A percentile compares a stretch with the other conserved stretches of the same genome.
phyloP scores from a whole-genome alignment of 2,797 vertebrate genomes.

The Hapalemur alaotrensis region DNA sequence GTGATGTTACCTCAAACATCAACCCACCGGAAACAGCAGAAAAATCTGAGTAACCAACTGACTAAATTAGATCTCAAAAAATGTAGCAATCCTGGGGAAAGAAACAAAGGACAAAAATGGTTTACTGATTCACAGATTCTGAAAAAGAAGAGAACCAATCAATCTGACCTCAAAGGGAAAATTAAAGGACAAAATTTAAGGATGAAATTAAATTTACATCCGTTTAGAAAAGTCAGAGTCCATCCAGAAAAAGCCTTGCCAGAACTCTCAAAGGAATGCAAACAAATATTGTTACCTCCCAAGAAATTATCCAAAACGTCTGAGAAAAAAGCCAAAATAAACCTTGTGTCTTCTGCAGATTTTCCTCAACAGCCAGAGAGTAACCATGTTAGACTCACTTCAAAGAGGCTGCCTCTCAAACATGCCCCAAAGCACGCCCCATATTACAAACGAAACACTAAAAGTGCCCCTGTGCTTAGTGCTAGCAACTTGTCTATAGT shows the following conservation, averaged over 20 bases:
- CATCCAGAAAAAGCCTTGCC: conserved; percentile 81
- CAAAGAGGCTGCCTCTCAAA: background rate
- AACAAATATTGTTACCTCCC: background rate
- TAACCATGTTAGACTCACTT: background rate
- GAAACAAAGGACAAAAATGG: conserved; percentile 22
- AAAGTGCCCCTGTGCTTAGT: background rate
- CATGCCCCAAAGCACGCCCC: background rate
- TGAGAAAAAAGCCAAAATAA: conserved; percentile 62
- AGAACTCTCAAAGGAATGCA: background rate
- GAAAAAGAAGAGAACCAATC: conserved; percentile 32
- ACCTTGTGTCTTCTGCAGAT: background rate
- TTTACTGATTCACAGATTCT: background rate
- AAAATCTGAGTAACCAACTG: conserved; percentile 48
- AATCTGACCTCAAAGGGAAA: conserved; percentile 65
- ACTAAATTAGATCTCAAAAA: conserved; percentile 46
- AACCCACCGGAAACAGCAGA: conserved; percentile 34
- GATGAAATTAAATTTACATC: conserved; percentile 89
- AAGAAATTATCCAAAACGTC: conserved; percentile 65
- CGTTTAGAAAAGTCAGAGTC: conserved; percentile 86
- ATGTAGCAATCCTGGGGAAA: background rate
- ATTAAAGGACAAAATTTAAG: conserved; percentile 80
- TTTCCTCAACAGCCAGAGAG: background rate
- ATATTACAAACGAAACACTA: background rate
- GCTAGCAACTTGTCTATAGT: background rate
- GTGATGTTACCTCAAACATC: conserved; percentile 59